Conservation (phyloP, 2,797 vertebrate species). For the Chlorospingus flavigularis region DNA sequence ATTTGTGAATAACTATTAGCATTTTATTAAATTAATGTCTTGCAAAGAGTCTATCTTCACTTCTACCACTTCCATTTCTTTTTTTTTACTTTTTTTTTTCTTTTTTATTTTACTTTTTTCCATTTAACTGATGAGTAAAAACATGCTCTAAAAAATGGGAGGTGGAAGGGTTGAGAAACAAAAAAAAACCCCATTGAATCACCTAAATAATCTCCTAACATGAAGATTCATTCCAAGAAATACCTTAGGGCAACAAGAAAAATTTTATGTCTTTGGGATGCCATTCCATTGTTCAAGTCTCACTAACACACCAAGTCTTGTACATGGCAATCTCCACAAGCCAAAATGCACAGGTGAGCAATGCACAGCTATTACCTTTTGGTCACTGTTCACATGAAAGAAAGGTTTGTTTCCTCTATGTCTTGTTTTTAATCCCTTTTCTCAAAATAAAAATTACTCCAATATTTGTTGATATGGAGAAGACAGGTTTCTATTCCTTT, state of each 20-base stretch:
- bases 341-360: not conserved
- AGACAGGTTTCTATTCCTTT: too few species aligned
- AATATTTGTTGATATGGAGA: not conserved
- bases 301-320: not conserved
- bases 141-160: fast-evolving
- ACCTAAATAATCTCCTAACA: not conserved
- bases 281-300: fast-evolving
- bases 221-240: not conserved
- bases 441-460: not conserved
- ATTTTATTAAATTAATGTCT: not conserved
- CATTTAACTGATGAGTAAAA: not conserved
- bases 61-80: not conserved
- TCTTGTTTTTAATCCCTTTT: not conserved
- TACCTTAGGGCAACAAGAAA: not conserved
- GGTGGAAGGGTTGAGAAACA: fast-evolving
- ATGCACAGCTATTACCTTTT: not conserved
- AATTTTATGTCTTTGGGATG: not conserved
- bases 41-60: not conserved
- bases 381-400: not conserved
- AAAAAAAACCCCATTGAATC: not conserved
- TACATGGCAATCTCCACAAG: not conserved
- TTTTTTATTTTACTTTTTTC: not conserved
- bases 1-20: not conserved
- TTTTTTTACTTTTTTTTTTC: not conserved
- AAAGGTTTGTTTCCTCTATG: not conserved